Conservation (phyloP, 2,113 vertebrate genomes). For the Cyanoderma ruficeps region DNA sequence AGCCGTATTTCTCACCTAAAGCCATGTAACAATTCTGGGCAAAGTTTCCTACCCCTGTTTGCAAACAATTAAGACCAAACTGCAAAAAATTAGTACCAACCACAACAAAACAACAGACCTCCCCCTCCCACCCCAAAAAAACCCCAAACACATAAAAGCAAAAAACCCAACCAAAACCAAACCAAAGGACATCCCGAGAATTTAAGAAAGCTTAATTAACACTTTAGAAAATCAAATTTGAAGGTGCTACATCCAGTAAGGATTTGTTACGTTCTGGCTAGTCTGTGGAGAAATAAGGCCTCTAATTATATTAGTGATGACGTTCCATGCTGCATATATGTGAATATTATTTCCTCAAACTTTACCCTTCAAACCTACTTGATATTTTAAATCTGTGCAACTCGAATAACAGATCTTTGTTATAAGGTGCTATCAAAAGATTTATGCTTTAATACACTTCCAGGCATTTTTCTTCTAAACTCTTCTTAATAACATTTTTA, state of each 20-base stretch:
- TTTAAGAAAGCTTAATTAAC: not conserved
- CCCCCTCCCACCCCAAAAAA: fast-evolving
- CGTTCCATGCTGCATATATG: not conserved
- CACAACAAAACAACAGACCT: not conserved
- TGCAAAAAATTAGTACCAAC: not conserved
- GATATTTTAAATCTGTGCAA: not conserved
- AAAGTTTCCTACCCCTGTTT: not conserved
- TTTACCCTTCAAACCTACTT: not conserved
- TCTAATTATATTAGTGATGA: not conserved
- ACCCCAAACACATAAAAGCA: not conserved
- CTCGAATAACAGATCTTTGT: not conserved
- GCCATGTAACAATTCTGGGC: not conserved
- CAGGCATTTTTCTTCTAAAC: not conserved
- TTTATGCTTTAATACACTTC: not conserved
- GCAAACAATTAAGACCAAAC: not conserved
- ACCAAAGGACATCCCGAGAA: not conserved
- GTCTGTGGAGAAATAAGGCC: not conserved
- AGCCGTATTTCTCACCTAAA: not conserved
- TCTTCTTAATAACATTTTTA: not conserved
- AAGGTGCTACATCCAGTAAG: not conserved
- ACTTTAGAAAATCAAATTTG: not conserved
- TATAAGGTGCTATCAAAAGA: not conserved
- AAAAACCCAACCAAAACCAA: not conserved
- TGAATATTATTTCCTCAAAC: not conserved
- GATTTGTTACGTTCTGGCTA: not conserved